Conservation (phyloP, 1,140 invertebrate genomes). For the Chrysomallon squamiferum region DNA sequence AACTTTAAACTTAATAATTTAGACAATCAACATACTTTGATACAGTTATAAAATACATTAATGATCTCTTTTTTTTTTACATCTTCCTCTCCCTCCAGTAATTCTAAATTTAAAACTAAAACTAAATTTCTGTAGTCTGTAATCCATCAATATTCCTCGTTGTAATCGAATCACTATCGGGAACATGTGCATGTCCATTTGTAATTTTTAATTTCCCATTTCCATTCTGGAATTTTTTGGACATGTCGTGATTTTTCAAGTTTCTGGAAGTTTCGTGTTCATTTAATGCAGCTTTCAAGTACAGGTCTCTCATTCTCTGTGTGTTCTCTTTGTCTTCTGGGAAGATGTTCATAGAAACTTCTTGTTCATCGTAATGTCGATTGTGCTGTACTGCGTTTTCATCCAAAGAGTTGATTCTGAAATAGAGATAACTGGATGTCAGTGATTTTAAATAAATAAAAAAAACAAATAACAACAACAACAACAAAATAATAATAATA, state of each 20-base stretch:
- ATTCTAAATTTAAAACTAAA: background rate
- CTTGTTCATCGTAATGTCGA: constrained; percentile 23
- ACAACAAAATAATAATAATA: too few species aligned
- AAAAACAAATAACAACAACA: too few species aligned
- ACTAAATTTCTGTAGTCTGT: constrained; percentile 13
- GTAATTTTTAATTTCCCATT: constrained; percentile 6
- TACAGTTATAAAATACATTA: too few species aligned
- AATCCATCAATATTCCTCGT: constrained; percentile 10
- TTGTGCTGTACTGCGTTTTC: constrained; percentile 17
- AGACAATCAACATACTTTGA: too few species aligned
- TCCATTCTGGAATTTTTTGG: constrained; percentile 7
- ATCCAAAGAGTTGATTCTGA: constrained; percentile 22
- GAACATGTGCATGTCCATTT: constrained; percentile 1
- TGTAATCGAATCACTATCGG: constrained; percentile 2
- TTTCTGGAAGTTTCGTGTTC: constrained; percentile 21
- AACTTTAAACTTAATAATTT: too few species aligned
- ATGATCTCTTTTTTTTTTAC: too few species aligned
- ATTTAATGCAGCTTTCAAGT: constrained; percentile 21
- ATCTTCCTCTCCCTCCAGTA: too few species aligned
- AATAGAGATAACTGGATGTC: constrained; percentile 1
- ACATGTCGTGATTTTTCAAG: constrained; percentile 13
- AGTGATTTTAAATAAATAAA: too few species aligned
- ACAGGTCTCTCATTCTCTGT: constrained; percentile 4
- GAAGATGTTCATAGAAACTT: constrained; percentile 23
- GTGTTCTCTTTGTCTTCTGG: constrained; percentile 5